phyloP scores from a whole-genome alignment of 2,888 invertebrate genomes.

The Spisula subtruncata region DNA sequence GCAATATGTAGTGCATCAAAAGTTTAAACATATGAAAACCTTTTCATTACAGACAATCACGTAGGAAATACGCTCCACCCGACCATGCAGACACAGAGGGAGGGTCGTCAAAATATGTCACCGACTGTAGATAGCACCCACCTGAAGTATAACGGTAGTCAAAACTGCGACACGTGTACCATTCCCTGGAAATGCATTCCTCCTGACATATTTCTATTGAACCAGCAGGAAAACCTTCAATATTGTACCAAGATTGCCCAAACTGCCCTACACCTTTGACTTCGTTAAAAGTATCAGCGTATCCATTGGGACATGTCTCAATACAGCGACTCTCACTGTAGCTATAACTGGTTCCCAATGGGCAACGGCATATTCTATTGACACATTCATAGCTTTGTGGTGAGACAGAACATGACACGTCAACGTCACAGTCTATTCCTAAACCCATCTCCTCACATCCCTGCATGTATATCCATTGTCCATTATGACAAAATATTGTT shows the following conservation, averaged over 20 bases:
- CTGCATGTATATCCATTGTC: neutral
- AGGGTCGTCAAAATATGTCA: conserved; percentile 9
- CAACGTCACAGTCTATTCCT: conserved; percentile 5
- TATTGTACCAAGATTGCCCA: too few relatives aligned
- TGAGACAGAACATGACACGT: neutral
- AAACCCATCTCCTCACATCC: neutral
- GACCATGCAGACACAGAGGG: neutral
- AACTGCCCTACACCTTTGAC: neutral
- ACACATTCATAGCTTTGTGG: neutral
- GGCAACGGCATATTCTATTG: conserved; percentile 2
- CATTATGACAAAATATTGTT: neutral
- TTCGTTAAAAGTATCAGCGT: conserved; percentile 6
- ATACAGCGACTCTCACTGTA: neutral
- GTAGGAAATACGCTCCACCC: neutral
- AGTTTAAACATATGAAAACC: neutral
- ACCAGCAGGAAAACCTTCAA: neutral
- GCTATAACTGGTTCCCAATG: neutral
- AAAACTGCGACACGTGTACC: neutral
- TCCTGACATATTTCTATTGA: neutral
- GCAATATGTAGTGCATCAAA: too few relatives aligned
- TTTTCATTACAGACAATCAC: neutral
- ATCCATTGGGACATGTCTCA: neutral
- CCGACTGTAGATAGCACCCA: neutral
- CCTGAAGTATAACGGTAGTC: neutral
- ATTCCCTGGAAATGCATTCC: neutral